phyloP scores from a whole-genome alignment of 2,888 invertebrate genomes.

The Callinectes sapidus region DNA sequence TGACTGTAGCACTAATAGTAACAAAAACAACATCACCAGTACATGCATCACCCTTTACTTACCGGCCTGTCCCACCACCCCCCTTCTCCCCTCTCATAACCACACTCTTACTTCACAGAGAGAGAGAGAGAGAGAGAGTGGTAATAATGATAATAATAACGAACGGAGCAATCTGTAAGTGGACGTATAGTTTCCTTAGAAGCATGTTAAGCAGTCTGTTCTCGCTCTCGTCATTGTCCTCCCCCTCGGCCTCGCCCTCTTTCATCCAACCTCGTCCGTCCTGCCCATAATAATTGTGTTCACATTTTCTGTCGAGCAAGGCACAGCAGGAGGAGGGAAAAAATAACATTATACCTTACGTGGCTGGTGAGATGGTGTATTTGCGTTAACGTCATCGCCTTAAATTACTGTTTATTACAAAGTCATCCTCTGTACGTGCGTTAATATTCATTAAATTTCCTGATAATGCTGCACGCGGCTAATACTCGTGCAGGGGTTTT shows the following conservation, averaged over 20 bases:
- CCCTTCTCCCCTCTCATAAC: too few relatives aligned
- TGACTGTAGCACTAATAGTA: background rate
- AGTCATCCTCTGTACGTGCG: constrained; percentile 25
- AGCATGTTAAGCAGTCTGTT: background rate
- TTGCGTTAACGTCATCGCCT: constrained; percentile 20
- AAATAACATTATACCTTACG: constrained; percentile 29
- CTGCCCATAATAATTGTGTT: background rate
- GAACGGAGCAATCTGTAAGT: background rate
- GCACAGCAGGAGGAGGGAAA: background rate
- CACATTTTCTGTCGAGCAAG: background rate
- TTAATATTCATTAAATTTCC: constrained; percentile 38
- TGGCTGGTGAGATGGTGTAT: background rate
- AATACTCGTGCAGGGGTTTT: background rate
- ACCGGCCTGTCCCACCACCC: background rate
- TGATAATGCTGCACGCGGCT: background rate
- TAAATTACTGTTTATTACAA: background rate
- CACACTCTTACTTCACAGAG: background rate
- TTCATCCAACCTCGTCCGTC: background rate
- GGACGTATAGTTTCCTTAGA: constrained; percentile 22
- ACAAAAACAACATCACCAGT: background rate
- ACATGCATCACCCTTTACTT: background rate
- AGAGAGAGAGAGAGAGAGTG: constrained; percentile 45
- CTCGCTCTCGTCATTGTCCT: background rate
- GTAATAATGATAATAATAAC: background rate
- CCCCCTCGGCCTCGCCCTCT: background rate